These are phyloP conservation scores for Sylvilagus floridanus DNA, from an alignment of 2,797 vertebrate species.

Conservation along the genomic window DNA sequence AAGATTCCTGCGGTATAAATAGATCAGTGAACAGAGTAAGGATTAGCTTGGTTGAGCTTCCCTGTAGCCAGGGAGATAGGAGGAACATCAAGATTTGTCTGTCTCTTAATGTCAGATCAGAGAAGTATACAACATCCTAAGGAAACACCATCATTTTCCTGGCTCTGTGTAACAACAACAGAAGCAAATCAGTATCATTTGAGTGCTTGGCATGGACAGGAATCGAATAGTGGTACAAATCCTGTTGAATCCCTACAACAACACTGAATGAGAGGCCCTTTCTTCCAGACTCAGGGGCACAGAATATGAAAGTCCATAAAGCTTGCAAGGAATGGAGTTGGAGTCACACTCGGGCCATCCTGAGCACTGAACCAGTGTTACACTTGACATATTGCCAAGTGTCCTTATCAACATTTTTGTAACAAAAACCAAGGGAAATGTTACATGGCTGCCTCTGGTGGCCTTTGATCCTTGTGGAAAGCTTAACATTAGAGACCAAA, in stretches of 20 bases:
- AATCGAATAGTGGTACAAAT: not conserved
- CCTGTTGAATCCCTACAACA: not conserved
- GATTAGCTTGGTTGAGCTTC: constrained; percentile 1
- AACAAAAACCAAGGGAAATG: constrained; percentile 10
- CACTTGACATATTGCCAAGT: not conserved
- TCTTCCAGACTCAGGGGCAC: not conserved
- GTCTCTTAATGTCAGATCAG: not conserved
- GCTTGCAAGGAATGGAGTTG: not conserved
- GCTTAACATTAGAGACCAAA: constrained; percentile 13
- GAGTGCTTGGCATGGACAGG: not conserved
- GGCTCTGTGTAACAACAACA: not conserved
- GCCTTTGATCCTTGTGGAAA: constrained; percentile 54
- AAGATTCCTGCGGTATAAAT: not conserved
- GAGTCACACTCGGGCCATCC: not conserved
- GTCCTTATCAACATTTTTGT: constrained; percentile 28
- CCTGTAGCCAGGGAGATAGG: not conserved
- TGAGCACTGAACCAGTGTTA: not conserved
- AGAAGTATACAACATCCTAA: constrained; percentile 15
- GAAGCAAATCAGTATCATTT: not conserved
- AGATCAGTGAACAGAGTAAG: not conserved
- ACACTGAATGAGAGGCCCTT: not conserved
- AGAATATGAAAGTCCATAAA: accelerated
- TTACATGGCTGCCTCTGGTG: not conserved
- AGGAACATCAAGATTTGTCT: not conserved
- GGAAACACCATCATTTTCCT: constrained; percentile 12